Evolutionary conservation across 2,888 invertebrate species (phyloP).

Genomic region (Apamea epomidion): DNA sequence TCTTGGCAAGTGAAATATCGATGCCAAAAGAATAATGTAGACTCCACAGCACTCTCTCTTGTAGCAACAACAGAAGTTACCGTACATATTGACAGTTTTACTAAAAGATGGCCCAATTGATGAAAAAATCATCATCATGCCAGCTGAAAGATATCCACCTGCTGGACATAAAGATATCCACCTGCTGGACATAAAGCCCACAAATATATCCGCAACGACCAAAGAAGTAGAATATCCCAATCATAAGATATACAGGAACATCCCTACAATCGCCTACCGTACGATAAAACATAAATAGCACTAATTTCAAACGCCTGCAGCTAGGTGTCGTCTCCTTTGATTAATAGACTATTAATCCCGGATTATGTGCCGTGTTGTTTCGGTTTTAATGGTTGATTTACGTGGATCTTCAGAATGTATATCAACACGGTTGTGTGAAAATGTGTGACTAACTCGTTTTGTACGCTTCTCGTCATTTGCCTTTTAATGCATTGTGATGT

Average conservation of each 20-base stretch:
- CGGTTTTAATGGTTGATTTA: slow-evolving; percentile 71
- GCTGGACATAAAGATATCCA: too few species aligned
- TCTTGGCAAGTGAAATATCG: too few species aligned
- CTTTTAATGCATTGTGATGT: slow-evolving; percentile 8
- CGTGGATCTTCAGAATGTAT: slow-evolving; percentile 58
- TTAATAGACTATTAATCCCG: slow-evolving; percentile 80
- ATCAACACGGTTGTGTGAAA: slow-evolving; percentile 44
- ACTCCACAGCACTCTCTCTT: too few species aligned
- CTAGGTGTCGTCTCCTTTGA: slow-evolving; percentile 76
- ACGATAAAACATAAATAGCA: slow-evolving; percentile 58
- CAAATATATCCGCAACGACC: not conserved
- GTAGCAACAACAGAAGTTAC: not conserved
- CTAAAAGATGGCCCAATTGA: too few species aligned
- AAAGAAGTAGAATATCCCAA: not conserved
- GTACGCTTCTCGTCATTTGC: slow-evolving; percentile 27
- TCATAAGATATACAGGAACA: slow-evolving; percentile 5
- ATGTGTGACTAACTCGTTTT: slow-evolving; percentile 53
- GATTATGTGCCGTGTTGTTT: slow-evolving; percentile 75
- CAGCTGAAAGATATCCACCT: not conserved
- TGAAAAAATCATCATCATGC: not conserved
- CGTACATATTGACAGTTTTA: not conserved
- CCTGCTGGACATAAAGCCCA: too few species aligned
- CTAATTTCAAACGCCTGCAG: slow-evolving; percentile 73
- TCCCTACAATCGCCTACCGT: slow-evolving; percentile 19
- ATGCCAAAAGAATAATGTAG: too few species aligned